phyloP scores from a whole-genome alignment of 2,113 vertebrate species.

The Nothoprocta perdicaria region DNA sequence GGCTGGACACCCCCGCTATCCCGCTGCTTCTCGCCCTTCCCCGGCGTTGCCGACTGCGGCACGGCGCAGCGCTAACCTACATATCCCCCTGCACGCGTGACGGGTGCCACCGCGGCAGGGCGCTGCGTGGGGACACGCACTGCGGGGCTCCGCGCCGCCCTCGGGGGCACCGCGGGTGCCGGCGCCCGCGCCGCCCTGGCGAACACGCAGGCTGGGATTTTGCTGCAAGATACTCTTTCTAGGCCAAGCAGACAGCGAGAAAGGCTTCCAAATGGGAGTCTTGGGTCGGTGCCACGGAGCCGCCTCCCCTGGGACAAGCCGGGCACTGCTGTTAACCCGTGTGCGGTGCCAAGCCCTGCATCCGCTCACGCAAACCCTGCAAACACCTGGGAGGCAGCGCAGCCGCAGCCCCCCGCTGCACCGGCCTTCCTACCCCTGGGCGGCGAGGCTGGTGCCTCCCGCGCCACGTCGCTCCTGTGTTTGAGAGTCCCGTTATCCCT shows the following conservation, averaged over 20 bases:
- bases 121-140: background rate
- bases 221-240: conserved; percentile 47
- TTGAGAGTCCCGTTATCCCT: background rate
- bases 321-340: rapidly evolving
- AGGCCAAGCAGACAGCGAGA: background rate
- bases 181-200: background rate
- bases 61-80: background rate
- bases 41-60: background rate
- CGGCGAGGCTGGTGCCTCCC: background rate
- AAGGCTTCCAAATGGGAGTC: background rate
- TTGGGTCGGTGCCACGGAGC: background rate
- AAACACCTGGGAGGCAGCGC: no score
- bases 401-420: background rate
- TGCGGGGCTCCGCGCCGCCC: no score
- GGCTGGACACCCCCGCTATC: background rate
- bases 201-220: conserved; percentile 34
- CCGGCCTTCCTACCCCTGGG: background rate
- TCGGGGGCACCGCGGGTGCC: no score
- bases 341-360: background rate
- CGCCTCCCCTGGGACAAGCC: background rate
- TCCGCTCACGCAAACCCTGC: rapidly evolving
- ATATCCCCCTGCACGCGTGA: background rate
- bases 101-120: background rate
- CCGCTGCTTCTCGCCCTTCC: background rate
- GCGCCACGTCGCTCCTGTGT: background rate